Base-by-base conservation (phyloP, 2,888 invertebrate species). In the Hyppa rectilinea region DNA sequence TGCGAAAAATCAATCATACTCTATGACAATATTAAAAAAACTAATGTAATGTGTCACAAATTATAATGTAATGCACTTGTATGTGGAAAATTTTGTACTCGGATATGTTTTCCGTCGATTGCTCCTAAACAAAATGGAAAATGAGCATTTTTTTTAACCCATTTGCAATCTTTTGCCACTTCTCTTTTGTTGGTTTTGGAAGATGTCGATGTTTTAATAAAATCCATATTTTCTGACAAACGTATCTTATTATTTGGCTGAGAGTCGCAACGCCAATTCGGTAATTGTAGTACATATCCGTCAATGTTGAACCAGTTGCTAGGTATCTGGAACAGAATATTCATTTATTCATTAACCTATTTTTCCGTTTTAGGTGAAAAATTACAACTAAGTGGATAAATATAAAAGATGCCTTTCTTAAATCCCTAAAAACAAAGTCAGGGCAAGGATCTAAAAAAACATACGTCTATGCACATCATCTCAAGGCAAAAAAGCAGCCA, bases 211-310 rank as follows among this genome's bases (percentile, higher is more conserved):
- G 38, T 65, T 58, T 55, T 58, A 70, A 63, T 50, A 47, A 61
- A 70, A 64, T 43, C 75, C 62, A 71, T 63, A 75, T 70, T 59
- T 70, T 55, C 26, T 69, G 49, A 55, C 74, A 69, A 52, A 69
- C 74, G 50, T 43, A 59, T 20, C 43, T 55, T 74, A 69, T 70
- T 49, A 74, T 70, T 52, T 74, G 23, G 56, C 62, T 70, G 20
- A 74, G 36, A 66, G 75, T 75, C 45, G 66, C 53, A 47, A 75
- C 43, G 34, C 71, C 70, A 59, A 75, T 70, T 67, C 71, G 50
- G 50, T 70, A 74, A 49, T 40, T 55, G 66, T 71, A 71, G 45
- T 71, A 61, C 56, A 71, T 60, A 66, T 71, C 66, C 38, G 72
- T 62, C 62, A 73, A 50, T 56, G 72, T 63, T 34, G 38, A 64